Evolutionary conservation across 2,113 vertebrate species (phyloP).

Genomic region (Cyphomyrus discorhynchus): DNA sequence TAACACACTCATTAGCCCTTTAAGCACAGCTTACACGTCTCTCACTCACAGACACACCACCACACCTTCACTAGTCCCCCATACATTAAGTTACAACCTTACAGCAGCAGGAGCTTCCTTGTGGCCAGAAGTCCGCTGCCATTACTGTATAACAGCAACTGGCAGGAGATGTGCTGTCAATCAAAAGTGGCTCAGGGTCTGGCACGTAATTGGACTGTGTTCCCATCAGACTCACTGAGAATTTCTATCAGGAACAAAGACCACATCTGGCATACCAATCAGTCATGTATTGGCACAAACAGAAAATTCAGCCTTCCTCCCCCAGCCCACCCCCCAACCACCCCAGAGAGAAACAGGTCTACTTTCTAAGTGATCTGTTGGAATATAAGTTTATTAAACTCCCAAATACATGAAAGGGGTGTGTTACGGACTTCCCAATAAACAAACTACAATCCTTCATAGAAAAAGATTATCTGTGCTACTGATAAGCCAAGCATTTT

Average conservation of each 20-base stretch:
- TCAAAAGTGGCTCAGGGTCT: not conserved
- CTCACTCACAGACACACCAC: not conserved
- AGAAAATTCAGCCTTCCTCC: not conserved
- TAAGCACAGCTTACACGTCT: not conserved
- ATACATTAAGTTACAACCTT: not conserved
- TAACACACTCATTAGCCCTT: not conserved
- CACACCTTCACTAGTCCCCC: not conserved
- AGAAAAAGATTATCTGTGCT: not conserved
- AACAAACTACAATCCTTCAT: not conserved
- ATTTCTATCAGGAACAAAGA: not conserved
- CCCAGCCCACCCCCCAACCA: not conserved
- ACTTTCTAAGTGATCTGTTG: not conserved
- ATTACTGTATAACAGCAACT: not conserved
- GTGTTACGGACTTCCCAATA: not conserved
- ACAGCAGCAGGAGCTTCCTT: not conserved
- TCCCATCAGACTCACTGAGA: not conserved
- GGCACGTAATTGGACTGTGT: not conserved
- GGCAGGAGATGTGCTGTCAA: not conserved
- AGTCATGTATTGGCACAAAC: not conserved
- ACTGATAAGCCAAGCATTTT: not conserved
- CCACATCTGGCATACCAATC: slow-evolving; percentile 2
- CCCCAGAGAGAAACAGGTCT: not conserved
- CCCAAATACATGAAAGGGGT: not conserved
- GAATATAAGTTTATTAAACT: not conserved
- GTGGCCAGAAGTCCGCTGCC: not conserved